Percentiles rank a stretch among this genome's conserved stretches.
Conservation (phyloP, 2,888 invertebrate genomes). For the Parelbella ahira region DNA sequence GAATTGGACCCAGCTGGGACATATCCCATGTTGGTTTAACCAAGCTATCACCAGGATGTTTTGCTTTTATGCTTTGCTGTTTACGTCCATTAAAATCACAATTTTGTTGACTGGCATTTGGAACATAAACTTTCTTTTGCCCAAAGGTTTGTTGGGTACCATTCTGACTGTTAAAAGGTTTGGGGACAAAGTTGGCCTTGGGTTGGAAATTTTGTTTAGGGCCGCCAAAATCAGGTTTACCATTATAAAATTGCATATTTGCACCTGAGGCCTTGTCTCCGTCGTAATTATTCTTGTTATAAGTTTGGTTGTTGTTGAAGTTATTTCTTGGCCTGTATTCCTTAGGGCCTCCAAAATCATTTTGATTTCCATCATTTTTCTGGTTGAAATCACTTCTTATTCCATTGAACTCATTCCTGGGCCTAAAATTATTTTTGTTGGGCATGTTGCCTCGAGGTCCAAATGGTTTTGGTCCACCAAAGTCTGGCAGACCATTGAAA, state of each 20-base stretch:
- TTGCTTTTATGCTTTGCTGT: slow-evolving; percentile 83
- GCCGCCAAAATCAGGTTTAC: slow-evolving; percentile 71
- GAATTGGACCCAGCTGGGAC: slow-evolving; percentile 86
- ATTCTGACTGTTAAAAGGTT: slow-evolving; percentile 60
- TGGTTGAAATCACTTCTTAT: slow-evolving; percentile 65
- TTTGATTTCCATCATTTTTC: slow-evolving; percentile 59
- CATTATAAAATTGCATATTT: slow-evolving; percentile 71
- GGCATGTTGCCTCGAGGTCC: slow-evolving; percentile 65
- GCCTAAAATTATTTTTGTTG: slow-evolving; percentile 68
- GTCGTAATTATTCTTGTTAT: slow-evolving; percentile 63
- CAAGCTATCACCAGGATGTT: slow-evolving; percentile 86
- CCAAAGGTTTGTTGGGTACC: slow-evolving; percentile 56
- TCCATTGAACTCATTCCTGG: slow-evolving; percentile 73
- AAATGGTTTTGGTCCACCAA: slow-evolving; percentile 75
- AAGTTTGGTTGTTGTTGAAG: slow-evolving; percentile 60
- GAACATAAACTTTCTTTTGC: slow-evolving; percentile 60
- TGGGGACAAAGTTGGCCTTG: slow-evolving; percentile 63
- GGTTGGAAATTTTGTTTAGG: slow-evolving; percentile 65
- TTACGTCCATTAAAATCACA: slow-evolving; percentile 74
- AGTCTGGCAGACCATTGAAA: slow-evolving; percentile 66
- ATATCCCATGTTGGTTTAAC: slow-evolving; percentile 93
- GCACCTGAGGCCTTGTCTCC: slow-evolving; percentile 54
- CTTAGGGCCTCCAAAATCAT: slow-evolving; percentile 74
- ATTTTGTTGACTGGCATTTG: slow-evolving; percentile 47
- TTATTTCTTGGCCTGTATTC: slow-evolving; percentile 67